phyloP scores from a whole-genome alignment of 2,797 vertebrate genomes.

The Pseudochaenichthys georgianus region DNA sequence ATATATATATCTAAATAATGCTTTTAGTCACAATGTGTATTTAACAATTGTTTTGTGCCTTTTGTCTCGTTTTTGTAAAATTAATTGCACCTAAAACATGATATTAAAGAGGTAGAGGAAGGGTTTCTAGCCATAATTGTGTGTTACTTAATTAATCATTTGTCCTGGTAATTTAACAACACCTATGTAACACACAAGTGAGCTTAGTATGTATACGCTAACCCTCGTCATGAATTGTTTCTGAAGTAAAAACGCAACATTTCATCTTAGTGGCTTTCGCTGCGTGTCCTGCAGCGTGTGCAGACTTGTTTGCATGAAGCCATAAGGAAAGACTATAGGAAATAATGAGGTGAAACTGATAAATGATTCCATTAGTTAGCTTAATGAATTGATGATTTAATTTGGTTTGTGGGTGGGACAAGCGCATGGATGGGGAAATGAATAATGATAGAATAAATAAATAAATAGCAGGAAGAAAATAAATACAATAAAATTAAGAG shows the following conservation, averaged over 20 bases:
- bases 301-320: slow-evolving; percentile 39
- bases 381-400: slow-evolving; percentile 76
- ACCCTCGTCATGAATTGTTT: neutral
- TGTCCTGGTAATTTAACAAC: too few relatives aligned
- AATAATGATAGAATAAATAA: slow-evolving; percentile 23
- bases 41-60: too few relatives aligned
- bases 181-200: too few relatives aligned
- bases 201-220: too few relatives aligned
- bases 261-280: slow-evolving; percentile 25
- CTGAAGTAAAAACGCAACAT: slow-evolving; percentile 42
- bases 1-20: too few relatives aligned
- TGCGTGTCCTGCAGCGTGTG: slow-evolving; percentile 8
- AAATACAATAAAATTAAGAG: slow-evolving; percentile 56
- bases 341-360: slow-evolving; percentile 71
- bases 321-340: slow-evolving; percentile 32
- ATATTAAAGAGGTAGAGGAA: too few relatives aligned
- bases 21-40: too few relatives aligned
- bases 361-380: slow-evolving; percentile 75
- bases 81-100: too few relatives aligned
- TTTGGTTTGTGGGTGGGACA: slow-evolving; percentile 64
- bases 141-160: too few relatives aligned
- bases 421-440: slow-evolving; percentile 54
- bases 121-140: too few relatives aligned
- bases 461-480: slow-evolving; percentile 34
- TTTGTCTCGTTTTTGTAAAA: too few relatives aligned